phyloP scores from a whole-genome alignment of 2,797 vertebrate species.

The Scleropages formosus region DNA sequence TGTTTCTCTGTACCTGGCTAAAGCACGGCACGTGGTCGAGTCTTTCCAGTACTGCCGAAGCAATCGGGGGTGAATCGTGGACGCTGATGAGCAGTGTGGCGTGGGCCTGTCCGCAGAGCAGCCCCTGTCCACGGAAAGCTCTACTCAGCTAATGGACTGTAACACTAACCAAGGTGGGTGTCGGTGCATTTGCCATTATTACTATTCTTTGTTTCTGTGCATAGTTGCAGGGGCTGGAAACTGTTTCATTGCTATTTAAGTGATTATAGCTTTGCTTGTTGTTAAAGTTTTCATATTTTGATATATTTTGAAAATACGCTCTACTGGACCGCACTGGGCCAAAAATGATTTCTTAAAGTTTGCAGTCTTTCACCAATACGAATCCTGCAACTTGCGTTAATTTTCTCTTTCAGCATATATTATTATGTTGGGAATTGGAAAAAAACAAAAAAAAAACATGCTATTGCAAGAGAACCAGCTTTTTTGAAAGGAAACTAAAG shows the following conservation, averaged over 20 bases:
- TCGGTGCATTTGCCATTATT: not conserved
- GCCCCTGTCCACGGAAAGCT: slow-evolving; percentile 50
- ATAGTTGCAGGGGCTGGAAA: not conserved
- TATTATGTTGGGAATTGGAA: too few relatives aligned
- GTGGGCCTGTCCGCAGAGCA: slow-evolving; percentile 52
- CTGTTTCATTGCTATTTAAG: not conserved
- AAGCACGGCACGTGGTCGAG: slow-evolving; percentile 15
- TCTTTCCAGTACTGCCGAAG: not conserved
- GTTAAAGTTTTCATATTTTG: not conserved
- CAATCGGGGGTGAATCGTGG: slow-evolving; percentile 51
- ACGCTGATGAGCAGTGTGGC: slow-evolving; percentile 48
- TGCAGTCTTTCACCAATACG: too few relatives aligned
- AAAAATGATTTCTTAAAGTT: not conserved
- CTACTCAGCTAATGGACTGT: slow-evolving; percentile 61
- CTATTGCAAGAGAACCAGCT: too few relatives aligned
- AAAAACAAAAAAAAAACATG: too few relatives aligned
- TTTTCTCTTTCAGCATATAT: too few relatives aligned
- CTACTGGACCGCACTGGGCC: not conserved
- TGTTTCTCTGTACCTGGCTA: slow-evolving; percentile 54
- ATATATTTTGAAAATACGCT: not conserved
- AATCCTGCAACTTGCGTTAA: too few relatives aligned
- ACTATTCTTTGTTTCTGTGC: not conserved
- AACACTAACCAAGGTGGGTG: slow-evolving; percentile 73
- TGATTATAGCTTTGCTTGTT: not conserved
- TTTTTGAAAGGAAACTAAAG: not conserved